Percentiles rank a stretch among this genome's conserved stretches.
Evolutionary conservation across 2,888 invertebrate genomes (phyloP).

Genomic region (Steinernema scapterisci): DNA sequence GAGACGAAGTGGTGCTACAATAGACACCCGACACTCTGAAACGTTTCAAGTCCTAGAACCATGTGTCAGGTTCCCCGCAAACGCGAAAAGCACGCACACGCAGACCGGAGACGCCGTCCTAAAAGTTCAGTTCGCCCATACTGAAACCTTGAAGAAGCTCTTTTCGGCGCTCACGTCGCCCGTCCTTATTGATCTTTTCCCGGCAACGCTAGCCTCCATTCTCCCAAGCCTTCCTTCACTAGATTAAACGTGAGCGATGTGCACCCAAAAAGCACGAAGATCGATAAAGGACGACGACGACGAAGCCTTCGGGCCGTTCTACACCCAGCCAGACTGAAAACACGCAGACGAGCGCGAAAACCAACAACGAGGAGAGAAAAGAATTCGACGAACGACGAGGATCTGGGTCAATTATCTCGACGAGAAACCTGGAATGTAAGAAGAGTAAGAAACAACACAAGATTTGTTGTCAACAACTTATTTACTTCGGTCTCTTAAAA

Average conservation of each 20-base stretch:
- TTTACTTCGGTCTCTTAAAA: conserved; percentile 32
- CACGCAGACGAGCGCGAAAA: neutral
- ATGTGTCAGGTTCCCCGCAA: too few species aligned
- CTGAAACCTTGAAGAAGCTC: neutral
- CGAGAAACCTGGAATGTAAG: neutral
- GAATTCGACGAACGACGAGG: neutral
- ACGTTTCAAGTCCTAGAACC: too few species aligned
- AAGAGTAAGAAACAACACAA: neutral
- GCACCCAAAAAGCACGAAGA: conserved; percentile 20
- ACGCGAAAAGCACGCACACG: too few species aligned
- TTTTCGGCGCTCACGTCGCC: neutral
- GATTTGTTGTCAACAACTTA: conserved; percentile 22
- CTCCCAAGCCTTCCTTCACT: neutral
- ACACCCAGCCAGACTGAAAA: neutral
- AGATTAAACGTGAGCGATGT: conserved; percentile 22
- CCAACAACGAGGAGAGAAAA: neutral
- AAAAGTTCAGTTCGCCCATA: neutral
- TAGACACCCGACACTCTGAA: too few species aligned
- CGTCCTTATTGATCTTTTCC: neutral
- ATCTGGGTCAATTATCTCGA: neutral
- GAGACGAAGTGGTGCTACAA: neutral
- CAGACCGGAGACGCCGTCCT: too few species aligned
- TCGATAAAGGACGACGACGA: conserved; percentile 11
- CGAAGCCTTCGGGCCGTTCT: neutral
- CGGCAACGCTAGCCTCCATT: neutral